Conservation (phyloP, 2,797 vertebrate genomes). For the Helarctos malayanus region DNA sequence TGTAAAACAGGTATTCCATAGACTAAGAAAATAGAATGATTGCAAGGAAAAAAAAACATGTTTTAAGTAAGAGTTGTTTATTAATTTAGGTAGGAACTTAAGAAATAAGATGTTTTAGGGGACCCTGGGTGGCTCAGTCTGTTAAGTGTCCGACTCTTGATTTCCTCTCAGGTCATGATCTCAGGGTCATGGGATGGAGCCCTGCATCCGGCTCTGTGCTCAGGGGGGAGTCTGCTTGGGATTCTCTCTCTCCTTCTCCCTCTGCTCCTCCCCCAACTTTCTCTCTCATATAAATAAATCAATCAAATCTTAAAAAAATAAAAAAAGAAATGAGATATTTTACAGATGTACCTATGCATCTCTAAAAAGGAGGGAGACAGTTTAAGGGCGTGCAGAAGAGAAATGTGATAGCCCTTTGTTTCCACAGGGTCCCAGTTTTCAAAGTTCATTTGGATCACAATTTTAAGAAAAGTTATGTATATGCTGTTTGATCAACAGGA, state of each 20-base stretch:
- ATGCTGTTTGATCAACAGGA: neutral
- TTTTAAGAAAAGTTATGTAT: neutral
- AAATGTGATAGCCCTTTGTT: neutral
- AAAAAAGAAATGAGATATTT: neutral
- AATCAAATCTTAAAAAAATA: neutral
- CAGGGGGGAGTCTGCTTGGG: neutral
- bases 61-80: neutral
- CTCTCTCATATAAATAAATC: neutral
- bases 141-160: neutral
- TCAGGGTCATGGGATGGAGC: neutral
- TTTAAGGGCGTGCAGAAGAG: neutral
- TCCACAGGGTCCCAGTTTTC: neutral
- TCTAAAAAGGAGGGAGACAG: neutral
- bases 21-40: neutral
- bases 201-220: neutral
- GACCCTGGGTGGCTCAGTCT: neutral
- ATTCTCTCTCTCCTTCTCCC: neutral
- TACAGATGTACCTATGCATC: neutral
- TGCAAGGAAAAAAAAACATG: neutral
- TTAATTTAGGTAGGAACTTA: conserved; percentile 27
- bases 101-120: neutral
- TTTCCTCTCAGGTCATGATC: neutral
- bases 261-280: neutral
- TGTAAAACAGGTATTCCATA: neutral
- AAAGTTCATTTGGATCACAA: neutral